Evolutionary conservation across 2,888 invertebrate genomes (phyloP).

Genomic region (Agrilus mali): DNA sequence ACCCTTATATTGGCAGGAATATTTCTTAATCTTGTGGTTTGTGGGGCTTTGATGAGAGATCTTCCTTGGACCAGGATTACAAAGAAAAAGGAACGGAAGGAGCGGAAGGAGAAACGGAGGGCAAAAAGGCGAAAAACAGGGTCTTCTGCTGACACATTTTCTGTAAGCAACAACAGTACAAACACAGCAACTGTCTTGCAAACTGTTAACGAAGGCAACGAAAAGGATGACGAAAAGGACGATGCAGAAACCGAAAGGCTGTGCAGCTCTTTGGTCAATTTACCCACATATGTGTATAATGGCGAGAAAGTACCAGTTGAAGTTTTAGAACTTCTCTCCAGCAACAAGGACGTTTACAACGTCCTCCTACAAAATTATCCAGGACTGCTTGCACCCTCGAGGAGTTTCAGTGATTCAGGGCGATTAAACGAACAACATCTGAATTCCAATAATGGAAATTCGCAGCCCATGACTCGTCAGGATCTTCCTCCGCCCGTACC

Average conservation of each 20-base stretch:
- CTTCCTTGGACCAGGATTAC: slow-evolving; percentile 51
- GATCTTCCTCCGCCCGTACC: slow-evolving; percentile 28
- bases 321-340: slow-evolving; percentile 54
- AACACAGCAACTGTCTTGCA: slow-evolving; percentile 45
- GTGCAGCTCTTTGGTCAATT: slow-evolving; percentile 68
- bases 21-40: slow-evolving; percentile 70
- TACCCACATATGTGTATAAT: slow-evolving; percentile 72
- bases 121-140: slow-evolving; percentile 40
- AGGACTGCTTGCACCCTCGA: slow-evolving; percentile 54
- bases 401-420: slow-evolving; percentile 59
- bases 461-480: slow-evolving; percentile 27
- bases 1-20: slow-evolving; percentile 69
- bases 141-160: slow-evolving; percentile 59
- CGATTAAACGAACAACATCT: slow-evolving; percentile 35
- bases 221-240: slow-evolving; percentile 16
- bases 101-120: slow-evolving; percentile 48
- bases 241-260: slow-evolving; percentile 37
- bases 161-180: slow-evolving; percentile 54
- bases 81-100: slow-evolving; percentile 48
- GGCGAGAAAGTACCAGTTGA: slow-evolving; percentile 67
- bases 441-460: slow-evolving; percentile 24
- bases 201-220: slow-evolving; percentile 36
- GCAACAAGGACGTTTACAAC: slow-evolving; percentile 56
- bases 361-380: slow-evolving; percentile 65
- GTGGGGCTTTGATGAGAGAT: slow-evolving; percentile 71